Base-by-base conservation (phyloP, 2,113 vertebrate species). In the Erinaceus europaeus region DNA sequence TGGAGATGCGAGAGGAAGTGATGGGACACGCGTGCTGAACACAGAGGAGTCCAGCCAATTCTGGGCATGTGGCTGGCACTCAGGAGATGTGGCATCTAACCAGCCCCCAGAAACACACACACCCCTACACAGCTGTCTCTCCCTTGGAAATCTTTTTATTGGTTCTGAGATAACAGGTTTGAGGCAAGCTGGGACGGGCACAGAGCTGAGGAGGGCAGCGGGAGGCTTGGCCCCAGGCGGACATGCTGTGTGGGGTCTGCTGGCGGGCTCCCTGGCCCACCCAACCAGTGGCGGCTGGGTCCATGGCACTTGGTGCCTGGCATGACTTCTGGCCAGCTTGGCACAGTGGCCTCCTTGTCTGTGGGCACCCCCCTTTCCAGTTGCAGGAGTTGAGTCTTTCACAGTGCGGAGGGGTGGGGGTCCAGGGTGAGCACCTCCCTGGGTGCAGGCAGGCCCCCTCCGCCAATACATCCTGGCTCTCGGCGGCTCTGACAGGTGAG, bases 341-440 rank as follows among this genome's bases (percentile, higher is more conserved):
- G 93, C 94, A 84, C 85, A 32, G 90, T 29, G 85, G 94, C 95
- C 92, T 93, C 88, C 72, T 91, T 11, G 5, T 84, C 40, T 61
- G 92, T 23, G 36, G 95, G 94, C 79, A 64, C 91, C 92, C 86
- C 86, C 42, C 46, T 85, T 97, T 98, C 97, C 96, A 97, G 97
- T 97, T 97, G 89, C 95, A 97, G 96, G 96, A 97, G 95, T 94
- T 91, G 92, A 97, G 95, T 95, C 97, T 97, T 97, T 97, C 97
- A 98, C 97, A 97, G 97, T 97, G 97, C 97, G 93, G 97, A 97
- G 96, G 96, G 96, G 96, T 94, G 95, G 96, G 97, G 94, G 90
- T 94, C 91, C 92, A 89, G 96, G 97, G 96, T 95, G 95, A 95
- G 96, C 94, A 91, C 95, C 96, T 89, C 94, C 95, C 95, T 91